Percentiles rank a stretch among this genome's conserved stretches.
Conservation (phyloP, 2,113 vertebrate genomes). For the Vulpes ferrilata region DNA sequence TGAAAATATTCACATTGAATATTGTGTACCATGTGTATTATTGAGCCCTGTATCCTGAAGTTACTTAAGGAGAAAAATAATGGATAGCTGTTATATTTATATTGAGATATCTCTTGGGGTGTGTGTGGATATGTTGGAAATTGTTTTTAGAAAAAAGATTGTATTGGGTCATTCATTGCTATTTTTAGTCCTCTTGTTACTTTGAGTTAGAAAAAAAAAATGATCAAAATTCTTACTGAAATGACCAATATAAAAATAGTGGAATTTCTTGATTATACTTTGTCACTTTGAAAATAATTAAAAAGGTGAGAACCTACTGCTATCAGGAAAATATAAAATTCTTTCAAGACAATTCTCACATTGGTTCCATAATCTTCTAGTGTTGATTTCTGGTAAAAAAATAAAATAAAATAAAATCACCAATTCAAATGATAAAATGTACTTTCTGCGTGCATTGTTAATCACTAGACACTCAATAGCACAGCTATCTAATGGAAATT, state of each 20-base stretch:
- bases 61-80: neutral
- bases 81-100: neutral
- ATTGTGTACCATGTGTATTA: neutral
- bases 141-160: neutral
- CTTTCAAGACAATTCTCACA: slow-evolving; percentile 82
- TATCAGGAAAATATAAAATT: slow-evolving; percentile 78
- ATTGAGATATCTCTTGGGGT: neutral
- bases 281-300: slow-evolving; percentile 81
- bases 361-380: slow-evolving; percentile 80
- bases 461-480: slow-evolving; percentile 65
- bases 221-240: slow-evolving; percentile 77
- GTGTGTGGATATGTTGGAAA: rapidly evolving
- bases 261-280: slow-evolving; percentile 78
- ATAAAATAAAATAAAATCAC: neutral
- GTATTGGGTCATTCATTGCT: neutral
- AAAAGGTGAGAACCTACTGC: slow-evolving; percentile 70
- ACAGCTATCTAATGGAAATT: slow-evolving; percentile 79
- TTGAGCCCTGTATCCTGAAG: neutral
- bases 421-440: slow-evolving; percentile 84
- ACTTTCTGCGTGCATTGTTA: slow-evolving; percentile 78
- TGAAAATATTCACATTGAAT: neutral
- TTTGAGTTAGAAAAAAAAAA: slow-evolving; percentile 60
- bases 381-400: slow-evolving; percentile 79
- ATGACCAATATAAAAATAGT: slow-evolving; percentile 73
- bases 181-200: neutral